Conservation (phyloP, 53 echinoderm and acorn worm species). For the Patiria pectinifera region DNA sequence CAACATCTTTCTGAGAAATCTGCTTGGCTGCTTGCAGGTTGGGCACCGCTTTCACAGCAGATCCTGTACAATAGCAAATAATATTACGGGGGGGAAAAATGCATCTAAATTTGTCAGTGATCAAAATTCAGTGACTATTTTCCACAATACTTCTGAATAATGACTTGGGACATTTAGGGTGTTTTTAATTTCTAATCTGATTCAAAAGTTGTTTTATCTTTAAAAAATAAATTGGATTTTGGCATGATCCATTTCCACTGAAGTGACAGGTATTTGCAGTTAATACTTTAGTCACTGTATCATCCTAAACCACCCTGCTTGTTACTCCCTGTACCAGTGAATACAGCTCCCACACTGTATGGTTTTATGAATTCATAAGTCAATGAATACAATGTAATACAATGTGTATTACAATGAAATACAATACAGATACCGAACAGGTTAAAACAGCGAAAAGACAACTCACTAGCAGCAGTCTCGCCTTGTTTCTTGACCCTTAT, state of each 20-base stretch:
- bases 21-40: conserved; percentile 56
- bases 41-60: conserved; percentile 12
- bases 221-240: too few relatives aligned
- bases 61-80: conserved; percentile 15
- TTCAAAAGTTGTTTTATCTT: too few relatives aligned
- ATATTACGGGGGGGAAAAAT: not conserved
- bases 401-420: not conserved
- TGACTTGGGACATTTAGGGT: not conserved
- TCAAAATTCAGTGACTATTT: not conserved
- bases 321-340: too few relatives aligned
- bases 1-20: conserved; percentile 51
- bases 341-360: too few relatives aligned
- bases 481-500: conserved; percentile 62
- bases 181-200: too few relatives aligned
- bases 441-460: not conserved
- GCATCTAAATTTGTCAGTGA: not conserved
- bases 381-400: not conserved
- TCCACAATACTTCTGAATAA: not conserved
- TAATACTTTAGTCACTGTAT: too few relatives aligned
- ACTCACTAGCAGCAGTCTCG: conserved; percentile 36
- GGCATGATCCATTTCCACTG: too few relatives aligned
- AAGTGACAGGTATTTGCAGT: too few relatives aligned
- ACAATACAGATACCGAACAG: not conserved
- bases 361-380: not conserved
- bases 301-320: too few relatives aligned